These are phyloP conservation scores for Baryphthengus martii DNA, from an alignment of 2,113 vertebrate genomes.

Conservation along the genomic window DNA sequence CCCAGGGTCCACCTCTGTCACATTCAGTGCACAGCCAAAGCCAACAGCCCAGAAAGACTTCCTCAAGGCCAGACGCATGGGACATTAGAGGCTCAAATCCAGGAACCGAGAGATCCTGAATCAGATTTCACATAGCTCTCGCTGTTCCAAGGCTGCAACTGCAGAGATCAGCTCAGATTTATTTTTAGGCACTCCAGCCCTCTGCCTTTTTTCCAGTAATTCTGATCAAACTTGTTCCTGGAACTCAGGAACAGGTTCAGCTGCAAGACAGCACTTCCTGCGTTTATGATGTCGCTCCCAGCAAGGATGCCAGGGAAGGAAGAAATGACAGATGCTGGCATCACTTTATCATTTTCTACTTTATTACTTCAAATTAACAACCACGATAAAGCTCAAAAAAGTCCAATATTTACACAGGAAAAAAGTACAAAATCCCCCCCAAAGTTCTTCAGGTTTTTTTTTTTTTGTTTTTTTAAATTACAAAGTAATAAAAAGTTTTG, in stretches of 20 bases:
- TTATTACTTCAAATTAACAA: conserved; percentile 90
- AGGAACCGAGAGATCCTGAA: not conserved
- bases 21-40: not conserved
- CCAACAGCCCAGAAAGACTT: fast-evolving
- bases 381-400: conserved; percentile 88
- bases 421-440: conserved; percentile 87
- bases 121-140: conserved; percentile 10
- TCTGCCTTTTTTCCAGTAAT: conserved; percentile 10
- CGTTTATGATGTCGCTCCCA: not conserved
- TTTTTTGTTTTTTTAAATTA: conserved; percentile 75
- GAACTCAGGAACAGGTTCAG: conserved; percentile 14
- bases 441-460: conserved; percentile 80
- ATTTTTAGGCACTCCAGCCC: conserved; percentile 20
- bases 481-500: no score
- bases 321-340: conserved; percentile 13
- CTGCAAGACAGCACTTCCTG: not conserved
- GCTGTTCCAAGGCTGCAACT: not conserved
- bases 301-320: not conserved
- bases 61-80: not conserved
- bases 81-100: not conserved
- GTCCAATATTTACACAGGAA: conserved; percentile 88
- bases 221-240: conserved; percentile 32
- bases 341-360: conserved; percentile 85
- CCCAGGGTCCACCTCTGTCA: not conserved
- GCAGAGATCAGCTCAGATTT: conserved; percentile 5